Conservation (phyloP, 2,113 vertebrate species). For the Takifugu flavidus region DNA sequence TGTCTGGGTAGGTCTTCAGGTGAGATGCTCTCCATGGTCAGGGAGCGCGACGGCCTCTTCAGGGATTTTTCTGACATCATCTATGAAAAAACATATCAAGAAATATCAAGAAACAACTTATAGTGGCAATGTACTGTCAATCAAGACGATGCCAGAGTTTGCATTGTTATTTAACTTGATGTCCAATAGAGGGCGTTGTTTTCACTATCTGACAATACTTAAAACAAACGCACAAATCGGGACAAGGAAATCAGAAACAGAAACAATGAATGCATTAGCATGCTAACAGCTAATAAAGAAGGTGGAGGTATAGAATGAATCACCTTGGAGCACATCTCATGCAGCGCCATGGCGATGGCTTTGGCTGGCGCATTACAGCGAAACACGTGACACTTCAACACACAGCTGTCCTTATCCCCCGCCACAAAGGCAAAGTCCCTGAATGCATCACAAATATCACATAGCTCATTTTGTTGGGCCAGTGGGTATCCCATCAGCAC, state of each 20-base stretch:
- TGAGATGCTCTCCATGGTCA: slow-evolving; percentile 79
- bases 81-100: slow-evolving; percentile 5
- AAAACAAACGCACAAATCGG: no score
- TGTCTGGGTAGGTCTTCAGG: slow-evolving; percentile 82
- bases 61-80: slow-evolving; percentile 78
- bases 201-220: no score
- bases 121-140: no score
- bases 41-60: slow-evolving; percentile 62
- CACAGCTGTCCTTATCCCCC: slow-evolving; percentile 91
- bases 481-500: slow-evolving; percentile 2
- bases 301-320: neutral
- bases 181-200: no score
- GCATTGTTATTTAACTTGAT: no score
- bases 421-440: slow-evolving; percentile 97
- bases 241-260: neutral
- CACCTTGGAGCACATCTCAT: slow-evolving; percentile 93
- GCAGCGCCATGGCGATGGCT: slow-evolving; percentile 87
- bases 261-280: neutral
- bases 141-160: no score
- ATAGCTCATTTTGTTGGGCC: neutral
- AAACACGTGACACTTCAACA: slow-evolving; percentile 96
- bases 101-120: neutral
- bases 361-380: slow-evolving; percentile 91
- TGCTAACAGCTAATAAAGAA: neutral
- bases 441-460: slow-evolving; percentile 19